Conservation (phyloP, 2,797 vertebrate genomes). For the Vireo griseus region DNA sequence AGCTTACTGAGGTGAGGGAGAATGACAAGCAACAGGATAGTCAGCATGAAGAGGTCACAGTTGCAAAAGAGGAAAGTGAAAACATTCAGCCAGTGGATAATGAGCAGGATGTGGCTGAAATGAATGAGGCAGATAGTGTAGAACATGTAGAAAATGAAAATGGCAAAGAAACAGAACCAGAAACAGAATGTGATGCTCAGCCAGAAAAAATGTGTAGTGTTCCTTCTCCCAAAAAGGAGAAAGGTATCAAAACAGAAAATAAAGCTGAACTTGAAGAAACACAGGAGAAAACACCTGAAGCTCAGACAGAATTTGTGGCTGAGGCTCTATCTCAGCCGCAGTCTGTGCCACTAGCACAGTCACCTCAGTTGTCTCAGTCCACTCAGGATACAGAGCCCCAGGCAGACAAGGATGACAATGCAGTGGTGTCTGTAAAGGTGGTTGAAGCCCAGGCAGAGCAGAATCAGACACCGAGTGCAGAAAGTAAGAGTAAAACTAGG, state of each 20-base stretch:
- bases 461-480: slow-evolving; percentile 43
- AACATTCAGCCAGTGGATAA: slow-evolving; percentile 69
- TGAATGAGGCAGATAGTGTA: slow-evolving; percentile 68
- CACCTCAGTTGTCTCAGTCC: slow-evolving; percentile 59
- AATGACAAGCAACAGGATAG: slow-evolving; percentile 78
- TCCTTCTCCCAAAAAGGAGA: slow-evolving; percentile 71
- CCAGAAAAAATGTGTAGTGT: slow-evolving; percentile 68
- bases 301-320: slow-evolving; percentile 49
- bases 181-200: slow-evolving; percentile 76
- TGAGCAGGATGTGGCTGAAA: slow-evolving; percentile 73
- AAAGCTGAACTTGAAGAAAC: slow-evolving; percentile 72
- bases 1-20: slow-evolving; percentile 73
- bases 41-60: slow-evolving; percentile 70
- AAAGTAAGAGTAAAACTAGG: slow-evolving; percentile 69
- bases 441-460: slow-evolving; percentile 64
- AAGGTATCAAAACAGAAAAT: slow-evolving; percentile 53
- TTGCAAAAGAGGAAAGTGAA: slow-evolving; percentile 71
- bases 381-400: slow-evolving; percentile 69
- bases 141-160: slow-evolving; percentile 77
- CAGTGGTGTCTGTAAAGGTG: slow-evolving; percentile 60
- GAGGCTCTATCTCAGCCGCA: slow-evolving; percentile 56
- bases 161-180: slow-evolving; percentile 79
- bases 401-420: slow-evolving; percentile 67
- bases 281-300: slow-evolving; percentile 66
- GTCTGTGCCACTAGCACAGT: slow-evolving; percentile 51